These are phyloP conservation scores for Hyperoplus immaculatus DNA, from an alignment of 2,797 vertebrate genomes.

Conservation along the genomic window DNA sequence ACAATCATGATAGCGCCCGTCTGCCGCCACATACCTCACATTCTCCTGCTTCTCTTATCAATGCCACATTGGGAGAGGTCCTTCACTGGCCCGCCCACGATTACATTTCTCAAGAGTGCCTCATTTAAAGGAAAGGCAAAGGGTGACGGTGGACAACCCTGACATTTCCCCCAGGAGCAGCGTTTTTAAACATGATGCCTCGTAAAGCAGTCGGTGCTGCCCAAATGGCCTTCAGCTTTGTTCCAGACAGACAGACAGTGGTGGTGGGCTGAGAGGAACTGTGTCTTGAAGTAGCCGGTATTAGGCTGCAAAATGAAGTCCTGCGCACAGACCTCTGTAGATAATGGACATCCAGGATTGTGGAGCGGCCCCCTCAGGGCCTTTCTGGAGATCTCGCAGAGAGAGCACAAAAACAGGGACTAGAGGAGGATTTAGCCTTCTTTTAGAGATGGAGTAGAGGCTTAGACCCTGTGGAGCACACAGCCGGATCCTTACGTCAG, in stretches of 20 bases:
- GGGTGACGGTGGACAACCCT: slow-evolving; percentile 67
- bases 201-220: slow-evolving; percentile 50
- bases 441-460: slow-evolving; percentile 68
- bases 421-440: slow-evolving; percentile 70
- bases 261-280: slow-evolving; percentile 50
- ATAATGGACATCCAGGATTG: slow-evolving; percentile 80
- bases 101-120: slow-evolving; percentile 66
- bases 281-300: slow-evolving; percentile 69
- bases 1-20: slow-evolving; percentile 47
- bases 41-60: slow-evolving; percentile 70
- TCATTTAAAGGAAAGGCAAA: slow-evolving; percentile 62
- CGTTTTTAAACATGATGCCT: slow-evolving; percentile 71
- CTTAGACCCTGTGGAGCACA: slow-evolving; percentile 63
- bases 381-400: slow-evolving; percentile 66
- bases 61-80: slow-evolving; percentile 60
- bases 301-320: slow-evolving; percentile 79
- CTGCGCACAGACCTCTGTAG: slow-evolving; percentile 67
- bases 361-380: slow-evolving; percentile 71
- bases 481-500: slow-evolving; percentile 45
- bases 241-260: slow-evolving; percentile 40
- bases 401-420: slow-evolving; percentile 71
- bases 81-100: slow-evolving; percentile 44
- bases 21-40: slow-evolving; percentile 42
- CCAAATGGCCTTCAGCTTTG: slow-evolving; percentile 60
- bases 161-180: slow-evolving; percentile 64